A percentile compares a stretch with the other conserved stretches of the same genome.
phyloP scores from a whole-genome alignment of 2,888 invertebrate genomes.

The Leucophenga maculata region DNA sequence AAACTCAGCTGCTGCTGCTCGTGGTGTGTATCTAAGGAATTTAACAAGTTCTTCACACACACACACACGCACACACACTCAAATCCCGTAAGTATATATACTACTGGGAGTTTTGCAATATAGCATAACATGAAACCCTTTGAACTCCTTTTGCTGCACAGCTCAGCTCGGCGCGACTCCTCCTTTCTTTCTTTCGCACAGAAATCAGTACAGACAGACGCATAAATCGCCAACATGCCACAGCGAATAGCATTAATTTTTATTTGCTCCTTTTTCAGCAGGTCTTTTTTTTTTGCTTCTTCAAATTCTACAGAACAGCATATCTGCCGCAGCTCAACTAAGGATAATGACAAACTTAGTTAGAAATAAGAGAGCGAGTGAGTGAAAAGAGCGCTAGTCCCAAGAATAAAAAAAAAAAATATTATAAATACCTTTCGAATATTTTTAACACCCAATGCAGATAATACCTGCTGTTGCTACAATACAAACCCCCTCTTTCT shows the following conservation, averaged over 20 bases:
- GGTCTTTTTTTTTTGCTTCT: too few species aligned
- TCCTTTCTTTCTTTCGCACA: background rate
- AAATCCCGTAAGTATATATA: background rate
- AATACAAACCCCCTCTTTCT: too few species aligned
- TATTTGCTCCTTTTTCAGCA: background rate
- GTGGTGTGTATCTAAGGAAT: conserved; percentile 19
- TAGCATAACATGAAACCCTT: conserved; percentile 1
- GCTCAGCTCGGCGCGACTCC: background rate
- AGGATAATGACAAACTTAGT: too few species aligned
- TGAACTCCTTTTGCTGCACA: conserved; percentile 1
- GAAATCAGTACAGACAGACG: background rate
- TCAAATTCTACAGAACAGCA: too few species aligned
- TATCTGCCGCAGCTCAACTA: too few species aligned
- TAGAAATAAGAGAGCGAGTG: background rate
- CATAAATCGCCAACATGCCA: conserved; percentile 2
- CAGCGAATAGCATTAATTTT: background rate
- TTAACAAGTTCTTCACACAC: conserved; percentile 6
- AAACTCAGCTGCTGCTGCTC: background rate
- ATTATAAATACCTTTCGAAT: conserved; percentile 1
- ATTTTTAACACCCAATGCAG: conserved; percentile 7
- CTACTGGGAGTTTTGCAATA: too few species aligned
- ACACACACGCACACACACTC: background rate
- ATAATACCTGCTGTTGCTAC: too few species aligned
- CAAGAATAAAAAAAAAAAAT: background rate
- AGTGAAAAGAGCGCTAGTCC: background rate